These are phyloP conservation scores for Kuschelorhynchus macadamiae DNA, from an alignment of 2,888 invertebrate genomes.

Conservation along the genomic window DNA sequence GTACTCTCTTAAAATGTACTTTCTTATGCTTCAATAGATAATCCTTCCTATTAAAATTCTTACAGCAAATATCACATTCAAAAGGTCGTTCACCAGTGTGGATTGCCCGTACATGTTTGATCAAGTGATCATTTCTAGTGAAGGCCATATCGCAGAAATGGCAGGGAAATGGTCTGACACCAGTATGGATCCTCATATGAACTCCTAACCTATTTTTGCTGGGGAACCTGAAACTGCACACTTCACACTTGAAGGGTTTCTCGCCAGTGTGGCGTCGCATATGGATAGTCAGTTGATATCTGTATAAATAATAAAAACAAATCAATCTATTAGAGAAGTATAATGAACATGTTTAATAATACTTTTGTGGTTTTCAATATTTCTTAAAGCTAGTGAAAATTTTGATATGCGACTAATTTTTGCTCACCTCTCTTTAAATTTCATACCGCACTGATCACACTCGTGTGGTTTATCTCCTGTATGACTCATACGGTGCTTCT, in stretches of 20 bases:
- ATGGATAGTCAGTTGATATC: constrained; percentile 44
- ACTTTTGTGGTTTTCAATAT: no score
- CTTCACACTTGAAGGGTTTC: constrained; percentile 41
- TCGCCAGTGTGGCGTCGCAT: constrained; percentile 44
- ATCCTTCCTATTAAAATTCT: constrained; percentile 42
- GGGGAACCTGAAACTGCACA: constrained; percentile 41
- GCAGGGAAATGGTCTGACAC: constrained; percentile 61
- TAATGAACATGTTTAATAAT: no score
- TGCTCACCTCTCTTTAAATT: constrained; percentile 42
- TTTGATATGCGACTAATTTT: no score
- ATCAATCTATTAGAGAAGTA: no score
- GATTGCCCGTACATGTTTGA: constrained; percentile 59
- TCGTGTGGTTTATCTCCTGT: constrained; percentile 43
- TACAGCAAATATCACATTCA: constrained; percentile 65
- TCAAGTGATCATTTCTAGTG: constrained; percentile 59
- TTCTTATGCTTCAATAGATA: constrained; percentile 46
- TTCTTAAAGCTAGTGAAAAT: no score
- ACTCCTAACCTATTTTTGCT: constrained; percentile 35
- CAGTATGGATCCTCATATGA: constrained; percentile 60
- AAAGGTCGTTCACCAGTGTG: constrained; percentile 64
- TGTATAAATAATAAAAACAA: constrained; percentile 9
- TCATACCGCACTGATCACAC: constrained; percentile 42
- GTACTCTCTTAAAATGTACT: constrained; percentile 11
- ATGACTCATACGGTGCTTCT: constrained; percentile 46
- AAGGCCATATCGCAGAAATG: constrained; percentile 61